Evolutionary conservation across 2,797 vertebrate genomes (phyloP).

Genomic region (Scyliorhinus canicula): DNA sequence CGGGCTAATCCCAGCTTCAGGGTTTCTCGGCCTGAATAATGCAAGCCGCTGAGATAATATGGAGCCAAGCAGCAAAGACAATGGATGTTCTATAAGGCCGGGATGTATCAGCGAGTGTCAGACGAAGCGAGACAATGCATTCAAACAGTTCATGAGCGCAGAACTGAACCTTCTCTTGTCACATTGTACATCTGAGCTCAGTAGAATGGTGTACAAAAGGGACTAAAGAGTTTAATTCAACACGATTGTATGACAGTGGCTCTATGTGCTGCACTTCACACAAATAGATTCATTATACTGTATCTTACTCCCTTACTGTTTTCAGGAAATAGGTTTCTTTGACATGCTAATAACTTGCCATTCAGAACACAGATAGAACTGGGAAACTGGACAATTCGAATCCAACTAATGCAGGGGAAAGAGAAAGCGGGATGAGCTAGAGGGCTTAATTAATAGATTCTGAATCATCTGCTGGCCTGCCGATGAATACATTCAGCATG

Average conservation of each 20-base stretch:
- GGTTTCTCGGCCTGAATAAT: neutral
- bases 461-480: constrained; percentile 16
- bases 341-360: constrained; percentile 35
- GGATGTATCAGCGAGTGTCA: neutral
- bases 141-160: neutral
- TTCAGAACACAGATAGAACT: constrained; percentile 30
- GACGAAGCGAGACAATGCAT: neutral
- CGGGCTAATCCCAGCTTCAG: neutral
- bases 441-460: neutral
- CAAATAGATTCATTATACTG: constrained; percentile 37
- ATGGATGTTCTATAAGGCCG: constrained; percentile 6
- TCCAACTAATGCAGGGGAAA: neutral
- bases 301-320: neutral
- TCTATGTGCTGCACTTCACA: constrained; percentile 23
- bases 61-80: neutral
- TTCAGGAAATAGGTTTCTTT: constrained; percentile 27
- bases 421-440: neutral
- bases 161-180: constrained; percentile 17
- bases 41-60: neutral
- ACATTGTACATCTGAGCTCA: constrained; percentile 20
- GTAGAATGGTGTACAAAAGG: neutral
- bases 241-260: neutral
- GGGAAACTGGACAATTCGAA: neutral
- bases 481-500: constrained; percentile 1
- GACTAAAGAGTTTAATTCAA: constrained; percentile 23